Base-by-base conservation (phyloP, 1,140 invertebrate genomes). In the Orchestia grillus region DNA sequence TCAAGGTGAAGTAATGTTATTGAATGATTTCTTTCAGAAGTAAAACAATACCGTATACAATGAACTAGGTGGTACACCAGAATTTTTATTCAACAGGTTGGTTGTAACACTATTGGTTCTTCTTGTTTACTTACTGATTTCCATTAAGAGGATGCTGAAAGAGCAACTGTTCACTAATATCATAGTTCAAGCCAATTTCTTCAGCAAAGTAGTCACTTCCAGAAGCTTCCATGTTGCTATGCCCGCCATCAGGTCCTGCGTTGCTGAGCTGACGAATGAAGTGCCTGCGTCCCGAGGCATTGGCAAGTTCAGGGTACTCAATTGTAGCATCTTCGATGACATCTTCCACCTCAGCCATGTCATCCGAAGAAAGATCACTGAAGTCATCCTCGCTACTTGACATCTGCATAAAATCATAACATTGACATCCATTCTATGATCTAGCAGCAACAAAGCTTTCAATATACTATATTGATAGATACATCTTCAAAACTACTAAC, bases 241-340 rank as follows among this genome's bases (percentile, higher is more conserved):
- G 28, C 3, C 88, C 42, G 43, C 88, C 62, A 3, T 90, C 36
- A 42, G 42, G 88, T 42, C 28, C 88, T 19, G 88, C 41, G 42
- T 11, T 19, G 88, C 28, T 90, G 88, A 44, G 43, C 11, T 42
- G 41, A 42, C 15, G 88, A 36, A 90, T 42, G 88, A 44, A 90
- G 11, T 90, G 41, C 28, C 36, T 90, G 43, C 43, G 41, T 44
- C 11, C 41, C 6, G 88, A 41, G 28, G 43, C 88, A 41, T 8
- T 90, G 36, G 88, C 88, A 42, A 90, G 88, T 41, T 90, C 88
- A 15, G 88, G 41, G 88, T 90, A 90, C 88, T 90, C 88, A 90
- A 90, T 90, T 0, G 88, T 90, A 41, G 88, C 88, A 42, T 90
- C 88, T 90, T 90, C 88, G 36, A 90, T 90, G 88, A 90, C 88